These are phyloP conservation scores for Deroplatys truncata DNA, from an alignment of 2,888 invertebrate species.

Conservation along the genomic window DNA sequence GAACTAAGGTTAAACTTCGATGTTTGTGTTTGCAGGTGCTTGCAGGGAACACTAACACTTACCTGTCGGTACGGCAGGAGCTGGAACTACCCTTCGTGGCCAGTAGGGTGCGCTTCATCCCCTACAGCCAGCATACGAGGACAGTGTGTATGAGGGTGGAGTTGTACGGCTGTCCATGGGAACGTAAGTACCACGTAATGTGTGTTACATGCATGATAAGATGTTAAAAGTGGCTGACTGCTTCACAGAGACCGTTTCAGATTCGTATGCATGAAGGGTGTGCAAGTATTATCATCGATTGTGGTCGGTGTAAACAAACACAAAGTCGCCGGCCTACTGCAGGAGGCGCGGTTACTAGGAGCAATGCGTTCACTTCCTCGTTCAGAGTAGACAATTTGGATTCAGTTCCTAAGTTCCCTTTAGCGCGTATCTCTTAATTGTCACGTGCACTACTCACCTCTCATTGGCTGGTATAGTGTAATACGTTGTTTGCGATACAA, in stretches of 20 bases:
- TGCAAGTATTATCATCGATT: too few relatives aligned
- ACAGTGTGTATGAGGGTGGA: constrained; percentile 93
- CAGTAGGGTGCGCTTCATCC: constrained; percentile 80
- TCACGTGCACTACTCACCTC: too few relatives aligned
- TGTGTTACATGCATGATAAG: not conserved
- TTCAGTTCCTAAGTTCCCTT: too few relatives aligned
- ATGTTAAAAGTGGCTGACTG: not conserved
- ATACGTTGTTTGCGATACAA: too few relatives aligned
- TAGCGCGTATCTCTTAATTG: too few relatives aligned
- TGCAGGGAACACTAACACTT: constrained; percentile 73
- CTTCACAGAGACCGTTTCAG: not conserved
- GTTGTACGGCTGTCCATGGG: constrained; percentile 79
- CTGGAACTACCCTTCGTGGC: constrained; percentile 83
- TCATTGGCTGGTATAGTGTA: too few relatives aligned
- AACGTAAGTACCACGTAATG: constrained; percentile 55
- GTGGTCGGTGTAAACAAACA: too few relatives aligned
- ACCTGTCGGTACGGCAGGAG: constrained; percentile 63
- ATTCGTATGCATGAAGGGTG: not conserved
- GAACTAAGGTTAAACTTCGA: too few relatives aligned
- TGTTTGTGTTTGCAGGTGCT: constrained; percentile 56
- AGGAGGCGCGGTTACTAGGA: too few relatives aligned
- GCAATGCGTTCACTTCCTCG: too few relatives aligned
- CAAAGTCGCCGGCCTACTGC: too few relatives aligned
- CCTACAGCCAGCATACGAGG: constrained; percentile 77
- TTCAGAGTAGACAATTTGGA: too few relatives aligned